Conservation (phyloP, 2,888 invertebrate species). For the Caenorhabditis virilis region DNA sequence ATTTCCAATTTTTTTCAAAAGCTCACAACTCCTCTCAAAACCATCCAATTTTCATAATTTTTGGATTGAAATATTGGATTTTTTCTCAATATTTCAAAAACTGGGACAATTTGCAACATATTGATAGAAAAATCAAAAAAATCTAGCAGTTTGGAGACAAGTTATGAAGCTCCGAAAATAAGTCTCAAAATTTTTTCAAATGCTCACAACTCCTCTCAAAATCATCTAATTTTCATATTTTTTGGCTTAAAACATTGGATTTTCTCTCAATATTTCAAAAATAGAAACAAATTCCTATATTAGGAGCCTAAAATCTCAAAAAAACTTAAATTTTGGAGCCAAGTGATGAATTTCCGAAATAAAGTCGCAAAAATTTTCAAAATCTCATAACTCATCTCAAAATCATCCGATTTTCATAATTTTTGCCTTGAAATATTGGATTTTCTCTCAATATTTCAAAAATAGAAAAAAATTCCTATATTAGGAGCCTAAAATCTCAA, state of each 20-base stretch:
- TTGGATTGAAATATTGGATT: too few relatives aligned
- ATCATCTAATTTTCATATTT: neutral
- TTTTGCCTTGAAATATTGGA: neutral
- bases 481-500: too few relatives aligned
- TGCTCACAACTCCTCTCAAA: neutral
- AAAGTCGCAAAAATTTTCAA: neutral
- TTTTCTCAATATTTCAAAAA: too few relatives aligned
- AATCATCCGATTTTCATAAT: neutral
- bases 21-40: too few relatives aligned
- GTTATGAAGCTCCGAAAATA: neutral
- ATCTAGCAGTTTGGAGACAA: neutral
- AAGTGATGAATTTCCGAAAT: neutral
- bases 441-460: neutral
- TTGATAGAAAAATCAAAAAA: neutral
- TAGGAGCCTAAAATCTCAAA: neutral
- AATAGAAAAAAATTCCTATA: neutral
- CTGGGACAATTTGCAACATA: too few relatives aligned
- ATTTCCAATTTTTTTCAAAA: too few relatives aligned
- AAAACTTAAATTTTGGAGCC: neutral
- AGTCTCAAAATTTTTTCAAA: neutral
- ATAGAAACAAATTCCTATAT: too few relatives aligned
- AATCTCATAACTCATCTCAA: neutral
- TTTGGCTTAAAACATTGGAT: neutral
- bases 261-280: neutral
- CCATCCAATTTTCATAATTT: too few relatives aligned